A percentile compares a stretch with the other conserved stretches of the same genome.
These are phyloP conservation scores for Hippocampus zosterae DNA, from an alignment of 2,113 vertebrate species.

Conservation along the genomic window DNA sequence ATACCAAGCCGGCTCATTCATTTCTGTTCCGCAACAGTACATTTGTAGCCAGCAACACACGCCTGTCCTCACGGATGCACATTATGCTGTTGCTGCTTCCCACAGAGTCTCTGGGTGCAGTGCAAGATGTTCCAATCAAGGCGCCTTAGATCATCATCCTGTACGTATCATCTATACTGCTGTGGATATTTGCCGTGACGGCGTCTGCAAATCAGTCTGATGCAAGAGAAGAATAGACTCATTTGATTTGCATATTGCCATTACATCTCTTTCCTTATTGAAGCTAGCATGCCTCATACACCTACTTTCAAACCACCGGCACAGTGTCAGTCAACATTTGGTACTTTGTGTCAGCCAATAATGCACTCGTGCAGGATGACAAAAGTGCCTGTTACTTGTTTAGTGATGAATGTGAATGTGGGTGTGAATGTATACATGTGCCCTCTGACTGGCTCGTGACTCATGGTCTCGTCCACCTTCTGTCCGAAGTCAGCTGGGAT, in stretches of 20 bases:
- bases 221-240: constrained; percentile 28
- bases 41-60: constrained; percentile 33
- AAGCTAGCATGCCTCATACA: constrained; percentile 21
- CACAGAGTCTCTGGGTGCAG: constrained; percentile 42
- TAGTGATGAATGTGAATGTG: neutral
- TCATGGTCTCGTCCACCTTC: too few species aligned
- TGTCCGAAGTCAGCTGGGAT: too few species aligned
- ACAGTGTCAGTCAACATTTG: constrained; percentile 15
- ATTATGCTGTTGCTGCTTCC: constrained; percentile 40
- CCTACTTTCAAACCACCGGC: constrained; percentile 29
- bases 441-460: too few species aligned
- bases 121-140: constrained; percentile 47
- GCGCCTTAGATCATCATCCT: constrained; percentile 36
- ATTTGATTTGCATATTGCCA: constrained; percentile 34
- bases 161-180: constrained; percentile 25
- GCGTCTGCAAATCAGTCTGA: constrained; percentile 41
- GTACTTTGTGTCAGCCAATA: constrained; percentile 46
- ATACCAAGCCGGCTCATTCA: constrained; percentile 23
- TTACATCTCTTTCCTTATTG: constrained; percentile 36
- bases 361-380: constrained; percentile 35
- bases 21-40: constrained; percentile 30
- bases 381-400: neutral
- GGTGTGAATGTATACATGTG: too few species aligned
- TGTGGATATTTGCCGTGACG: constrained; percentile 9
- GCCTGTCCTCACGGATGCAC: constrained; percentile 24